Percentiles rank a stretch among this genome's conserved stretches.
phyloP scores from a whole-genome alignment of 2,797 vertebrate species.

The Cynopterus sphinx region DNA sequence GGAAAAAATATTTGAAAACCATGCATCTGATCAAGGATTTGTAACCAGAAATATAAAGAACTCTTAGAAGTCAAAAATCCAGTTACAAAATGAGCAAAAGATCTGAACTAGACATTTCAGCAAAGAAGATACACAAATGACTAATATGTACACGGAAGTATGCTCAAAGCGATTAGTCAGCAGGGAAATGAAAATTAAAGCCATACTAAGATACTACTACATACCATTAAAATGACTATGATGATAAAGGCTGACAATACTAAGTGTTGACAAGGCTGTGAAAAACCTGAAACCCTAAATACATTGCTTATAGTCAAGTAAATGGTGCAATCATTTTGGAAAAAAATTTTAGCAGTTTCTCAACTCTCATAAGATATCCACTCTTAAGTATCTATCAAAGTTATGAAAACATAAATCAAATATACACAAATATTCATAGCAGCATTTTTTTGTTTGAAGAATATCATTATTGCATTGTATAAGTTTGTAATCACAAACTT shows the following conservation, averaged over 20 bases:
- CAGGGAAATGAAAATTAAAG: not conserved
- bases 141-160: not conserved
- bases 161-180: not conserved
- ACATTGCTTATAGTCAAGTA: not conserved
- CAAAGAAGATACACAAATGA: not conserved
- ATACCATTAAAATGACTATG: not conserved
- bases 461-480: constrained; percentile 1
- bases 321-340: not conserved
- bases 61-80: not conserved
- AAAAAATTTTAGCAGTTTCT: not conserved
- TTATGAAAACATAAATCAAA: not conserved
- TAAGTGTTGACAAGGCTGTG: not conserved
- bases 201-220: not conserved
- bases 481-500: constrained; percentile 47
- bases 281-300: not conserved
- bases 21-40: not conserved
- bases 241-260: not conserved
- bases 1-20: not conserved
- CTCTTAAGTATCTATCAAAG: not conserved
- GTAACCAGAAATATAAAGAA: not conserved
- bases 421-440: not conserved
- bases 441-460: constrained; percentile 50
- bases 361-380: not conserved
- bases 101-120: not conserved
- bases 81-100: not conserved